Evolutionary conservation across 2,797 vertebrate genomes (phyloP), one percentile per base, ranked within the genome.

Genomic region (Tolypeutes matacus): DNA sequence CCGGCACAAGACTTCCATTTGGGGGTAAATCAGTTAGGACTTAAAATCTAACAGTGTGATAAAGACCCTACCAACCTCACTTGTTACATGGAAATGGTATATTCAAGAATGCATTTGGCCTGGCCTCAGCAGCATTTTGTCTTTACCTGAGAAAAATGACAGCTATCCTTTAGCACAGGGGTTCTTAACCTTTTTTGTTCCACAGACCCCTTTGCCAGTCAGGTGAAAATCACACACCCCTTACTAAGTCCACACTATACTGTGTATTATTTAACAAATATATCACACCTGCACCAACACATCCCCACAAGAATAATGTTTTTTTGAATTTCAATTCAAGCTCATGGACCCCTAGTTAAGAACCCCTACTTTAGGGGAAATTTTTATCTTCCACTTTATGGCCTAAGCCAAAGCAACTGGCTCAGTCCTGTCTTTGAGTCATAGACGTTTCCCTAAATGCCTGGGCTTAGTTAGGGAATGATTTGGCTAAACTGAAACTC

Each of bases 401-500:
- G 29, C 46, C 49, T 53, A 15, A 92, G 73, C 29, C 67, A 75
- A 86, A 89, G 51, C n/a, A 15, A 7, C 51, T 72, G 42, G 27
- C 20, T 76, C 58, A 86, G 0, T 89, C 46, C 21, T 20, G 9
- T 77, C n/a, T 34, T 70, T 36, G 13, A 11, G 53, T 49, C 36
- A 77, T 0, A 9, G 46, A 92, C 17, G 15, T 53, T 72, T 72
- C 82, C 81, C 18, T 60, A 53, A 81, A 70, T 64, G 9, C 15
- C 2, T 8, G 2, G 34, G 25, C 14, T 20, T 76, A 2, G 12
- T 29, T 81, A 39, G 81, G 25, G 75, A 56, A 64, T 60, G 4
- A 7, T 36, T 94, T 65, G 69, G 62, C 39, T 73, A 89, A 51
- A 62, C 7, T 31, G 13, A 94, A 94, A 69, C 67, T 12, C 46